These are phyloP conservation scores for Drosophila arawakana DNA, from an alignment of 1,140 invertebrate species.

Conservation along the genomic window DNA sequence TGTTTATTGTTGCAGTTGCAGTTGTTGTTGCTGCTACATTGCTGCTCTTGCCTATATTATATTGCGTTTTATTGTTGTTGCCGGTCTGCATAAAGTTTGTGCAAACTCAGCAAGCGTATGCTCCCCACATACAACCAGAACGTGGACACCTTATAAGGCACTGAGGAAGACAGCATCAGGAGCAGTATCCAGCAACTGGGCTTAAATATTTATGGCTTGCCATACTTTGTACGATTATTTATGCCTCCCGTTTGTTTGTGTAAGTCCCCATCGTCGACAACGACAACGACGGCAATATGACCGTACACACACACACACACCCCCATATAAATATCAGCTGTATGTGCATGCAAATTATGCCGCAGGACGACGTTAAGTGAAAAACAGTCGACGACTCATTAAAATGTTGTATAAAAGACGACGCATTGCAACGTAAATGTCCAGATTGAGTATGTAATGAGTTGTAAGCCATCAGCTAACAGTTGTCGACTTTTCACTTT, in stretches of 20 bases:
- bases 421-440: not conserved
- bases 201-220: conserved; percentile 75
- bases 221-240: conserved; percentile 82
- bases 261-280: conserved; percentile 11
- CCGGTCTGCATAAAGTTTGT: conserved; percentile 69
- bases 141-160: conserved; percentile 38
- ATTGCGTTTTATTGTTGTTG: conserved; percentile 67
- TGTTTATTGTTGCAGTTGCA: conserved; percentile 74
- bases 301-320: conserved; percentile 10
- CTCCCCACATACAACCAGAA: conserved; percentile 5
- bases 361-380: conserved; percentile 45
- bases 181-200: conserved; percentile 1
- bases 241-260: conserved; percentile 75
- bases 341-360: conserved; percentile 71
- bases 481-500: conserved; percentile 13
- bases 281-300: conserved; percentile 34
- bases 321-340: conserved; percentile 38
- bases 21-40: conserved; percentile 31
- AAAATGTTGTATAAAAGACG: conserved; percentile 23
- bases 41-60: conserved; percentile 62
- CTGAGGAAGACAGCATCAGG: not conserved
- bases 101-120: conserved; percentile 49
- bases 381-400: conserved; percentile 48
- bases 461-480: conserved; percentile 45
- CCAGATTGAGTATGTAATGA: conserved; percentile 39